These are phyloP conservation scores for Brevimyrus niger DNA, from an alignment of 2,113 vertebrate genomes.

Conservation along the genomic window DNA sequence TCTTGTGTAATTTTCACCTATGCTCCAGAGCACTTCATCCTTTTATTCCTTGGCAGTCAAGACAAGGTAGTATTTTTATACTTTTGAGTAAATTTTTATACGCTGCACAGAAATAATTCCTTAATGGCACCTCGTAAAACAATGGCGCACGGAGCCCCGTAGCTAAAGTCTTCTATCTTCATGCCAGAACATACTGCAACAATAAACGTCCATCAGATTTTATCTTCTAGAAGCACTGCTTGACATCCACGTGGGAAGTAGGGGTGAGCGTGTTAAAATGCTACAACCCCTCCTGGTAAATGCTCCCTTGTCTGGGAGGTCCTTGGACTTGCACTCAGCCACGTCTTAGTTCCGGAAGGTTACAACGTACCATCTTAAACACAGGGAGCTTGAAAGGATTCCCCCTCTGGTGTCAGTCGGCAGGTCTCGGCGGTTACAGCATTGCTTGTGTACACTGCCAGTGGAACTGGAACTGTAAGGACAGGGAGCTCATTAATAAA, in stretches of 20 bases:
- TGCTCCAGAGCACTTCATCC: constrained; percentile 2
- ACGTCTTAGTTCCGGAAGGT: background rate
- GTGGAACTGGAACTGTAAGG: background rate
- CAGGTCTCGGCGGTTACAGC: background rate
- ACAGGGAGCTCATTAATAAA: background rate
- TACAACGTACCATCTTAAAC: background rate
- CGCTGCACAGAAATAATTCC: constrained; percentile 35
- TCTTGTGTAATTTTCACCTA: background rate
- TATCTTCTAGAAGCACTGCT: constrained; percentile 34
- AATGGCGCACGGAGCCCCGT: constrained; percentile 24
- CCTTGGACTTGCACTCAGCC: background rate
- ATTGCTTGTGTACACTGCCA: background rate
- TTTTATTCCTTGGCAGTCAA: constrained; percentile 19
- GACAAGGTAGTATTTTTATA: constrained; percentile 22
- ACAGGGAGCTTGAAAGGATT: background rate
- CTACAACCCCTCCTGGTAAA: background rate
- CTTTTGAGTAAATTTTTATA: constrained; percentile 34
- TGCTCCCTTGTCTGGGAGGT: background rate
- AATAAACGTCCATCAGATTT: constrained; percentile 42
- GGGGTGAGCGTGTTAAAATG: background rate
- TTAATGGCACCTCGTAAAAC: constrained; percentile 41
- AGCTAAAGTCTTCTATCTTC: constrained; percentile 20
- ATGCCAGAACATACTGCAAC: constrained; percentile 35
- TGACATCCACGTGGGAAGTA: constrained; percentile 13
- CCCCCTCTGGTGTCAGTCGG: background rate